Conservation (phyloP, 2,113 vertebrate genomes). For the Chauna torquata region DNA sequence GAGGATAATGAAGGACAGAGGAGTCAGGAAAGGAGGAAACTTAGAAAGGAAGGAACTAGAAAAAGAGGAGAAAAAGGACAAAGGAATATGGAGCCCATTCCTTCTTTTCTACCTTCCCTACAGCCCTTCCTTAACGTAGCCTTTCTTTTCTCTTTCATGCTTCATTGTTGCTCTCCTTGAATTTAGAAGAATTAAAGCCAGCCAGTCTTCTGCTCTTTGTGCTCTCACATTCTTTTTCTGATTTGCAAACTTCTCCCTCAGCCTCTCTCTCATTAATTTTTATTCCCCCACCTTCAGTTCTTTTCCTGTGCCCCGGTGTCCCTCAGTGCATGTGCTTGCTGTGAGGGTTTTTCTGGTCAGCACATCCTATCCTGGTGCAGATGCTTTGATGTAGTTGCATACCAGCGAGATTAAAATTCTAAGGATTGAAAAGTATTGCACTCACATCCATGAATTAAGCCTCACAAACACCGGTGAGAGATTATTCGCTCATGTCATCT, state of each 20-base stretch:
- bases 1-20: constrained; percentile 18
- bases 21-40: not conserved
- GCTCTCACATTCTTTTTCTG: not conserved
- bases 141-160: not conserved
- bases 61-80: not conserved
- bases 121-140: not conserved
- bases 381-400: not conserved
- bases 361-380: not conserved
- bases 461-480: not conserved
- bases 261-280: too few relatives aligned
- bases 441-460: fast-evolving
- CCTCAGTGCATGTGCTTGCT: not conserved
- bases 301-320: not conserved
- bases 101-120: not conserved
- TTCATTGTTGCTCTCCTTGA: not conserved
- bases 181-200: not conserved
- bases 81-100: not conserved
- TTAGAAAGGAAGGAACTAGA: not conserved
- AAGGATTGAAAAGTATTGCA: not conserved
- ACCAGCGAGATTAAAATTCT: not conserved
- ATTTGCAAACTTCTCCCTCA: not conserved
- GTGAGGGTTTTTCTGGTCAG: not conserved
- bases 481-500: not conserved
- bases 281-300: not conserved
- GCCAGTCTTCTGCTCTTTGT: not conserved